phyloP scores from a whole-genome alignment of 2,888 invertebrate genomes.

The Tiphia femorata region DNA sequence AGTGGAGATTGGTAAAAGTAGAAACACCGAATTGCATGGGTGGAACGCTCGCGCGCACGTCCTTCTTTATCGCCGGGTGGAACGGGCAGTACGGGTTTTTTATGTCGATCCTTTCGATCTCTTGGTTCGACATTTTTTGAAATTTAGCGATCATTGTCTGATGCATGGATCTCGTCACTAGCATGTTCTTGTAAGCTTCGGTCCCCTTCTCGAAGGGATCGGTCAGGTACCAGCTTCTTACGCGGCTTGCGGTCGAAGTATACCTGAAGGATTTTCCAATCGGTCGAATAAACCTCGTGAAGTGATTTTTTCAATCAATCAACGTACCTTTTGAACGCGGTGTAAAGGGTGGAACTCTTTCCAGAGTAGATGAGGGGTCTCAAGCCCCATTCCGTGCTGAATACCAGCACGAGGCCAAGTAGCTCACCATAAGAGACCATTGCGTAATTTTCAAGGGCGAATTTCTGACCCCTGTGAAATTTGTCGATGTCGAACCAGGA shows the following conservation, averaged over 20 bases:
- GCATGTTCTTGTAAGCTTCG: conserved; percentile 67
- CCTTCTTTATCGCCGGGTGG: conserved; percentile 23
- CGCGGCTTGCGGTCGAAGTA: conserved; percentile 67
- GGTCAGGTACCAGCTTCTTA: conserved; percentile 70
- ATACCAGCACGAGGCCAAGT: conserved; percentile 64
- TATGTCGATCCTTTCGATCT: conserved; percentile 37
- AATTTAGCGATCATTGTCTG: conserved; percentile 56
- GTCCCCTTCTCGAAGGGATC: conserved; percentile 69
- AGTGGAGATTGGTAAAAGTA: neutral
- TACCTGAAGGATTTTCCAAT: conserved; percentile 64
- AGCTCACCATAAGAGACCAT: conserved; percentile 63
- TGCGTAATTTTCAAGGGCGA: conserved; percentile 65
- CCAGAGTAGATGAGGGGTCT: conserved; percentile 69
- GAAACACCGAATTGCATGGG: neutral
- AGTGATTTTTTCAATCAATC: too few species aligned
- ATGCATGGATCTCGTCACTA: conserved; percentile 68
- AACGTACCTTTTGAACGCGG: conserved; percentile 63
- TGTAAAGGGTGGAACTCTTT: conserved; percentile 68
- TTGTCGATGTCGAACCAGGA: conserved; percentile 68
- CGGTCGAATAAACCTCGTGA: too few species aligned
- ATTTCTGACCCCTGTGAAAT: conserved; percentile 68
- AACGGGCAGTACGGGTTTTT: conserved; percentile 42
- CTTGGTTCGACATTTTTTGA: conserved; percentile 27
- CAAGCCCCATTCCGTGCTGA: conserved; percentile 66
- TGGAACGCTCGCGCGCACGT: conserved; percentile 43